Evolutionary conservation across 1,140 invertebrate species (phyloP).

Genomic region (Micrasema minimum): DNA sequence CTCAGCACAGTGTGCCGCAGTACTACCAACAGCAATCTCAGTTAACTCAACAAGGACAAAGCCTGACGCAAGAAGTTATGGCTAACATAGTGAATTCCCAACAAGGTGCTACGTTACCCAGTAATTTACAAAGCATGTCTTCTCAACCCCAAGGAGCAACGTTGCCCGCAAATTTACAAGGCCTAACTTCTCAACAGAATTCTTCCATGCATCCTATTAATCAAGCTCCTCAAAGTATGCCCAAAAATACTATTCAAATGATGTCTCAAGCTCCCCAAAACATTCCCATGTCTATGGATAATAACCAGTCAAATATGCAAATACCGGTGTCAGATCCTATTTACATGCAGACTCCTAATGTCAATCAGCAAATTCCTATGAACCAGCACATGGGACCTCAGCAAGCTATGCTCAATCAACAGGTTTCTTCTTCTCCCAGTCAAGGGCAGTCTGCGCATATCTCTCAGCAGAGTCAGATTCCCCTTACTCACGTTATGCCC

Average conservation of each 20-base stretch:
- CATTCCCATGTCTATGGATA: conserved; percentile 67
- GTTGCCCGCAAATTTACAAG: conserved; percentile 69
- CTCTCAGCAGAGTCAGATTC: conserved; percentile 60
- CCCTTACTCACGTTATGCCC: conserved; percentile 63
- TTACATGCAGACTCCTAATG: conserved; percentile 63
- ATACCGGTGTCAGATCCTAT: conserved; percentile 66
- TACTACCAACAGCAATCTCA: conserved; percentile 65
- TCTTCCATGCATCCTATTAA: conserved; percentile 62
- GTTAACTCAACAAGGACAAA: conserved; percentile 65
- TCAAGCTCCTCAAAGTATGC: conserved; percentile 68
- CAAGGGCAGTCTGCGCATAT: conserved; percentile 40
- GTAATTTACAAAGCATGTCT: conserved; percentile 63
- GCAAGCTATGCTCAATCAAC: conserved; percentile 61
- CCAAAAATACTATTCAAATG: conserved; percentile 70
- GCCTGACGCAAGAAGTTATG: conserved; percentile 66
- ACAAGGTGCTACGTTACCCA: conserved; percentile 64
- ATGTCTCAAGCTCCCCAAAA: conserved; percentile 67
- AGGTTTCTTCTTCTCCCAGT: conserved; percentile 37
- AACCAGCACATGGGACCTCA: conserved; percentile 60
- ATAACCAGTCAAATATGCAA: conserved; percentile 66
- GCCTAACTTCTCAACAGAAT: conserved; percentile 63
- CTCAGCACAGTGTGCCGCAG: conserved; percentile 63
- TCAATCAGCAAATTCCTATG: conserved; percentile 63
- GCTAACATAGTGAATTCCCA: conserved; percentile 66
- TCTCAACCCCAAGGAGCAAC: conserved; percentile 68